phyloP scores from a whole-genome alignment of 2,113 vertebrate genomes.

The Clarias gariepinus region DNA sequence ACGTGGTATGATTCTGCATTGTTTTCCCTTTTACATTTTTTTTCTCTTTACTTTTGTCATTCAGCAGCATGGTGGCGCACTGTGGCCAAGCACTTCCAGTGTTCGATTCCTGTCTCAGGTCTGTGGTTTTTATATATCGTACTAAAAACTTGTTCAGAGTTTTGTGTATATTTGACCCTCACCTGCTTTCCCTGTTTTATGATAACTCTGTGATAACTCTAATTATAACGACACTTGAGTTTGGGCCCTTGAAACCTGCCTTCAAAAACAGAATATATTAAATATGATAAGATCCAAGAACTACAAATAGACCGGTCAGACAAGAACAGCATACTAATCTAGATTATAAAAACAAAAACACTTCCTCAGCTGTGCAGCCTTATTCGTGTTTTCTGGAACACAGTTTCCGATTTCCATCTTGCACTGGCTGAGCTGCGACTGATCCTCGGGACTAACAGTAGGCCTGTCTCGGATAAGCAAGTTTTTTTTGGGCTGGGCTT shows the following conservation, averaged over 20 bases:
- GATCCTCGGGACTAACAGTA: background rate
- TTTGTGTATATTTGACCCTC: background rate
- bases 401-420: background rate
- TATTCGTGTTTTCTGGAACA: background rate
- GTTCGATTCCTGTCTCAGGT: too few species aligned
- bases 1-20: background rate
- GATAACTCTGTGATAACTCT: background rate
- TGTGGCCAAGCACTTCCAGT: too few species aligned
- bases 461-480: background rate
- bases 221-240: background rate
- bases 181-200: background rate
- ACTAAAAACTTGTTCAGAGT: background rate
- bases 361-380: background rate
- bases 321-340: background rate
- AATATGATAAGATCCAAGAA: background rate
- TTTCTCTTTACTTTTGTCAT: too few species aligned
- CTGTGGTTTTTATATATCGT: too few species aligned
- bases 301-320: background rate
- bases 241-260: background rate
- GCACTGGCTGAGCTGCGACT: background rate
- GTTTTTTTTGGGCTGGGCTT: background rate
- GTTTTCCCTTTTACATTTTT: background rate
- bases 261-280: background rate
- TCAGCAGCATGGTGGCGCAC: too few species aligned
- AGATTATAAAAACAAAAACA: background rate